Base-by-base conservation (phyloP, 2,888 invertebrate species). In the Lochmaea capreae region DNA sequence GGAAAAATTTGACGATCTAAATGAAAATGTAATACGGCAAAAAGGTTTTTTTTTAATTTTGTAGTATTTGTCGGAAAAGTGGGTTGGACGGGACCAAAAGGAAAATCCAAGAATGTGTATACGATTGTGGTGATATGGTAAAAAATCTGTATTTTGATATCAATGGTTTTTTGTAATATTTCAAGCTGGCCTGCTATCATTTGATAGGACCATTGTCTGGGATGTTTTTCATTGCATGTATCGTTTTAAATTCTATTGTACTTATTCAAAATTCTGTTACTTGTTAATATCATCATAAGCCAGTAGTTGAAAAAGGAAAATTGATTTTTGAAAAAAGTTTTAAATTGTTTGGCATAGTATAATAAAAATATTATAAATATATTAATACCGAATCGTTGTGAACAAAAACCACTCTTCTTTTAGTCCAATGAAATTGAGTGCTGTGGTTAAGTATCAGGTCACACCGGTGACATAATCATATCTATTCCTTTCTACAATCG, bases 41-140 rank as follows among this genome's bases (percentile, higher is more conserved):
- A 46, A 46, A 46, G 4, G 76, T 76, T 76, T 66, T 73, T 71
- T 58, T 75, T 54, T 76, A 71, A 22, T 72, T 58, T 71, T 69
- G 74, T 62, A 62, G 73, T 79, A 72, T 67, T 74, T 69, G 57
- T 73, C 12, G 61, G 42, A 42, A 73, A 39, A 67, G 70, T 72
- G 67, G 79, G 77, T 77, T 76, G 77, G 76, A 74, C 54, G 79
- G 79, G 79, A 79, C 78, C 79, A 79, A 78, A 71, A 73, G 70
- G 71, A 75, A 71, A 78, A 73, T 68, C 67, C 72, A 69, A 22
- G 79, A 75, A 76, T 78, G 79, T 78, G 81, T 83, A 82, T 81
- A 81, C 81, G 81, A 81, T 76, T 77, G 76, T 73, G 72, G 76
- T 75, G 72, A 76, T 74, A 75, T 57, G 72, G 70, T 76, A 75